These are phyloP conservation scores for Clostera curtula DNA, from an alignment of 2,888 invertebrate genomes.

Conservation along the genomic window DNA sequence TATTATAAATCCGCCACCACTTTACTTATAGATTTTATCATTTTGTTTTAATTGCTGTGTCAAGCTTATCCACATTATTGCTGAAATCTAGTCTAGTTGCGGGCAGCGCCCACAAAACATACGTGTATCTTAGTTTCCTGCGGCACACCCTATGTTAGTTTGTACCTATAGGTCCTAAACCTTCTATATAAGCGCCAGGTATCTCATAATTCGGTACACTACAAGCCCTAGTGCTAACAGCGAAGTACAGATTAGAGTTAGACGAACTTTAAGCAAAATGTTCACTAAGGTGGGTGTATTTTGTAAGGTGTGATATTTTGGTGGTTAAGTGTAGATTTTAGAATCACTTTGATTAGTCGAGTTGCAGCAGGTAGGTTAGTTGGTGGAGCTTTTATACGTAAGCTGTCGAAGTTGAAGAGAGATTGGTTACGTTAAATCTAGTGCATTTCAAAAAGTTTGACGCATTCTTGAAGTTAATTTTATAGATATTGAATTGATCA, in stretches of 20 bases:
- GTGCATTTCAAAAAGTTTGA: no score
- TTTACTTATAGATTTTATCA: background rate
- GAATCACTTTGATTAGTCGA: no score
- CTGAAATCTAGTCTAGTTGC: conserved; percentile 41
- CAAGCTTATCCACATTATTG: conserved; percentile 31
- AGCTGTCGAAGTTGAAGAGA: no score
- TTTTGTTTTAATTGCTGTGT: background rate
- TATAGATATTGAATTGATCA: no score
- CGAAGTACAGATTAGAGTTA: conserved; percentile 47
- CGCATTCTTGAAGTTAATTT: no score
- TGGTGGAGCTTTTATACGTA: no score
- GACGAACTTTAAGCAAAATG: conserved; percentile 54
- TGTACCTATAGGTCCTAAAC: conserved; percentile 56
- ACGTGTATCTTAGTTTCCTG: conserved; percentile 40
- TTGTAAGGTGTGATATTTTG: conserved; percentile 8
- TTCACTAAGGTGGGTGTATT: conserved; percentile 55
- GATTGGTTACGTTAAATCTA: no score
- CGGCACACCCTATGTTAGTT: conserved; percentile 39
- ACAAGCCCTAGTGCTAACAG: conserved; percentile 56
- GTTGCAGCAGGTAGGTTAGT: no score
- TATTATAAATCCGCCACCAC: no score
- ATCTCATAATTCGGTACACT: conserved; percentile 64
- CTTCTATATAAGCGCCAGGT: conserved; percentile 63
- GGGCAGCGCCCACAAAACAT: conserved; percentile 54
- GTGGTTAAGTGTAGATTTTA: conserved; percentile 6